A percentile compares a stretch with the other conserved stretches of the same genome.
Evolutionary conservation across 2,888 invertebrate genomes (phyloP).

Genomic region (Eumacrocentrus americanus): DNA sequence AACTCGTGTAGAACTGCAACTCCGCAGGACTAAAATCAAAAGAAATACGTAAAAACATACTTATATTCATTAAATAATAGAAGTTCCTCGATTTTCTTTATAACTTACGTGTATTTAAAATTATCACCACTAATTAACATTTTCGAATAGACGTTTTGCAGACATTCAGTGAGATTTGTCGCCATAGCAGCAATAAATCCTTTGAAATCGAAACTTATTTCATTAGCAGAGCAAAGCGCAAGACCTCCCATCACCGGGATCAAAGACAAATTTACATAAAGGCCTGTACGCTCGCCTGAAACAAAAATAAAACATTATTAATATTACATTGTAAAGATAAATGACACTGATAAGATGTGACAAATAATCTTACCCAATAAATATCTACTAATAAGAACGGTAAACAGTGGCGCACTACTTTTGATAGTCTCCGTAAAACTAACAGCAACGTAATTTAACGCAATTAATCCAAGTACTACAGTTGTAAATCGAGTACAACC

Average conservation of each 20-base stretch:
- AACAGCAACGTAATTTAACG: conserved; percentile 78
- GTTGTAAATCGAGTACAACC: conserved; percentile 77
- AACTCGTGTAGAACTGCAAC: conserved; percentile 78
- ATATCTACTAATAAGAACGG: conserved; percentile 74
- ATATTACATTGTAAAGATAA: not conserved
- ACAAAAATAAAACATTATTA: no score
- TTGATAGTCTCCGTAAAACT: conserved; percentile 84
- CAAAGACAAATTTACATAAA: conserved; percentile 74
- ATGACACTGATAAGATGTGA: not conserved
- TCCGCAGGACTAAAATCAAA: conserved; percentile 71
- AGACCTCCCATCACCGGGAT: conserved; percentile 80
- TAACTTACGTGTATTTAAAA: conserved; percentile 72
- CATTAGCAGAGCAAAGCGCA: conserved; percentile 77
- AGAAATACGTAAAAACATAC: not conserved
- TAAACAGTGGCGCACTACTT: conserved; percentile 80
- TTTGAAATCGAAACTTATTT: conserved; percentile 74
- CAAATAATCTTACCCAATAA: conserved; percentile 63
- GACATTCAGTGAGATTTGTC: conserved; percentile 80
- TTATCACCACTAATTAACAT: conserved; percentile 77
- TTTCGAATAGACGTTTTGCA: conserved; percentile 81
- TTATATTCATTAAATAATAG: not conserved
- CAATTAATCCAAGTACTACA: conserved; percentile 75
- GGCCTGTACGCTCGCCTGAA: conserved; percentile 70
- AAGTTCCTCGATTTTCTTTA: not conserved
- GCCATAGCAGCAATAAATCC: conserved; percentile 78